These are phyloP conservation scores for Laupala kohalensis DNA, from an alignment of 1,140 invertebrate genomes.

Conservation along the genomic window DNA sequence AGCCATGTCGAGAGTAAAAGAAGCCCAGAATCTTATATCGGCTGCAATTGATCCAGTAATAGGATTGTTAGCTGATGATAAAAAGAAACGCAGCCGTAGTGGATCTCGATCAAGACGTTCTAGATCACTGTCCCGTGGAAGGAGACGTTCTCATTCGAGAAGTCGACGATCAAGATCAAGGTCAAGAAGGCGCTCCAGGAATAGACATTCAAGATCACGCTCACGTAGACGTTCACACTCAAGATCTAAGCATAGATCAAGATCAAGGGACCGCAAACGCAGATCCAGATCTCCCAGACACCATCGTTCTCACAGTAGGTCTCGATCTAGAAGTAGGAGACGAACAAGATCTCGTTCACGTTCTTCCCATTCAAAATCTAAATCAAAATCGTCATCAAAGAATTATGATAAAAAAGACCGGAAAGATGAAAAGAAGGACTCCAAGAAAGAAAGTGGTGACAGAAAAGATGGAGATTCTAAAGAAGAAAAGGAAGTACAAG, in stretches of 20 bases:
- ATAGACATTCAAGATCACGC: constrained; percentile 30
- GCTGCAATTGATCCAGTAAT: constrained; percentile 84
- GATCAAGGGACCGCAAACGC: constrained; percentile 26
- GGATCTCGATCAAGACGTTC: constrained; percentile 30
- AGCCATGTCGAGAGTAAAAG: constrained; percentile 90
- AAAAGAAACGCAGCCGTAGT: constrained; percentile 45
- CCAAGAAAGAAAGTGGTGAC: constrained; percentile 15
- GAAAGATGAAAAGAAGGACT: constrained; percentile 17
- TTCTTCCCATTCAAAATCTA: constrained; percentile 28
- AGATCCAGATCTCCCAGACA: constrained; percentile 33
- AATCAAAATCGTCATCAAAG: constrained; percentile 29
- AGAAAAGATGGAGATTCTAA: constrained; percentile 17
- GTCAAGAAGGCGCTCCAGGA: constrained; percentile 33
- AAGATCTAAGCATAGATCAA: constrained; percentile 27
- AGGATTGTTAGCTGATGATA: constrained; percentile 70
- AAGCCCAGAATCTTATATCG: constrained; percentile 86
- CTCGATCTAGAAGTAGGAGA: constrained; percentile 26
- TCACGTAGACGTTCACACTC: constrained; percentile 28
- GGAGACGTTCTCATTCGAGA: constrained; percentile 42
- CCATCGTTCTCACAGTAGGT: constrained; percentile 27
- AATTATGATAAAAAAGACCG: constrained; percentile 29
- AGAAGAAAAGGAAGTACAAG: constrained; percentile 10
- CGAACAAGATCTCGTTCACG: constrained; percentile 36
- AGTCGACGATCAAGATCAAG: constrained; percentile 47
- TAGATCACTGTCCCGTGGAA: constrained; percentile 34